Conservation (phyloP, 2,888 invertebrate genomes). For the Crossocerus cetratus region DNA sequence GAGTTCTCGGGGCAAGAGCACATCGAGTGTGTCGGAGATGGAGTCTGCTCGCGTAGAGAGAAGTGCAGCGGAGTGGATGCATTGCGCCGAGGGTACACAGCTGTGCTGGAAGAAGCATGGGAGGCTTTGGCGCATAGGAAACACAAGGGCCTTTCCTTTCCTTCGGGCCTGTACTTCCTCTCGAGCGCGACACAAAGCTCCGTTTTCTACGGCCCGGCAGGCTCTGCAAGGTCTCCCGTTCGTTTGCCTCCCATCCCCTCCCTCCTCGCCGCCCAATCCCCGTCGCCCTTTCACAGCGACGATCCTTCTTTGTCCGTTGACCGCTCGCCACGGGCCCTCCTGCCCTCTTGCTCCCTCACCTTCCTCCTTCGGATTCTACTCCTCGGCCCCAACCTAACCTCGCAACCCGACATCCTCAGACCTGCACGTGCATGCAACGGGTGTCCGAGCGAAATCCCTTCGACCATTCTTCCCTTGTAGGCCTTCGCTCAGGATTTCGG, state of each 20-base stretch:
- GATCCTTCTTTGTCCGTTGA: constrained; percentile 12
- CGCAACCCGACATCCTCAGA: not conserved
- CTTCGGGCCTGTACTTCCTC: constrained; percentile 54
- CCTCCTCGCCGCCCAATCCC: constrained; percentile 4
- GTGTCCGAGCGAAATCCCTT: constrained; percentile 29
- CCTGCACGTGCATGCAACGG: constrained; percentile 48
- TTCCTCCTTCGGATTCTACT: constrained; percentile 50
- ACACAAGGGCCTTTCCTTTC: constrained; percentile 49
- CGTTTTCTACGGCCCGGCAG: constrained; percentile 52
- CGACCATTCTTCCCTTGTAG: too few species aligned
- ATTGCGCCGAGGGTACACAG: not conserved
- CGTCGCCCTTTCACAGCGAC: constrained; percentile 30
- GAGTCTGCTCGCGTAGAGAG: not conserved
- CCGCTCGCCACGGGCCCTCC: constrained; percentile 39
- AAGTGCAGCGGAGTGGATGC: not conserved
- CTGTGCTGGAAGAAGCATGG: constrained; percentile 22
- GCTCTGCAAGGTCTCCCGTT: constrained; percentile 59
- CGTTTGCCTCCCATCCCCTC: constrained; percentile 49
- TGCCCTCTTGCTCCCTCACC: constrained; percentile 45
- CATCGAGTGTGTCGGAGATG: constrained; percentile 10
- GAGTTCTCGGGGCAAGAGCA: too few species aligned
- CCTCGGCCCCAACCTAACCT: constrained; percentile 48
- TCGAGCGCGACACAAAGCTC: constrained; percentile 58
- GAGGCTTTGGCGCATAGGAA: constrained; percentile 44
- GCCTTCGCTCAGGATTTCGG: too few species aligned